A percentile compares a stretch with the other conserved stretches of the same genome.
Evolutionary conservation across 2,888 invertebrate genomes (phyloP).

Genomic region (Nebria salina): DNA sequence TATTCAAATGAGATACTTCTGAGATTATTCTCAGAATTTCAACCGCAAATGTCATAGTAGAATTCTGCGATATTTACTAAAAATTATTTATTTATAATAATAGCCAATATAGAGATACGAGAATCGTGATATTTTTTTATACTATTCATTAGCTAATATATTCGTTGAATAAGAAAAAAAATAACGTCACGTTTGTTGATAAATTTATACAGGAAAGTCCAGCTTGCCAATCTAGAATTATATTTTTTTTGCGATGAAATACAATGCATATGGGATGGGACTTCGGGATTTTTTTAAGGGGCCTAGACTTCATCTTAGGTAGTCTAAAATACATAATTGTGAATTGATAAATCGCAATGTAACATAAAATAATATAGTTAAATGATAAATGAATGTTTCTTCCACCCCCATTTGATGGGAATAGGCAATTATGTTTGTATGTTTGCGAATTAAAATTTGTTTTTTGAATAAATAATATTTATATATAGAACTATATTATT

Average conservation of each 20-base stretch:
- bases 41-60: not conserved
- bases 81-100: not conserved
- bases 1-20: not conserved
- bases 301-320: not conserved
- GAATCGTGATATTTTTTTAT: not conserved
- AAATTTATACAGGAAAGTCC: not conserved
- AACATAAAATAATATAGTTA: no score
- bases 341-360: no score
- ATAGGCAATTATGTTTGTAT: no score
- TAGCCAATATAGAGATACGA: not conserved
- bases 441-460: no score
- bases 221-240: not conserved
- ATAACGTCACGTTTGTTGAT: not conserved
- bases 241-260: not conserved
- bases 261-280: no score
- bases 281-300: not conserved
- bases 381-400: no score
- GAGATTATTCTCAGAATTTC: not conserved
- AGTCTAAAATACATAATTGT: no score
- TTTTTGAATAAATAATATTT: no score
- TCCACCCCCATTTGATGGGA: no score
- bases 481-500: no score
- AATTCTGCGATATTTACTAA: not conserved
- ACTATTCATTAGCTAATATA: not conserved
- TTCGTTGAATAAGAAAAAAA: not conserved